These are phyloP conservation scores for Cottus gobio DNA, from an alignment of 2,113 vertebrate genomes.

Conservation along the genomic window DNA sequence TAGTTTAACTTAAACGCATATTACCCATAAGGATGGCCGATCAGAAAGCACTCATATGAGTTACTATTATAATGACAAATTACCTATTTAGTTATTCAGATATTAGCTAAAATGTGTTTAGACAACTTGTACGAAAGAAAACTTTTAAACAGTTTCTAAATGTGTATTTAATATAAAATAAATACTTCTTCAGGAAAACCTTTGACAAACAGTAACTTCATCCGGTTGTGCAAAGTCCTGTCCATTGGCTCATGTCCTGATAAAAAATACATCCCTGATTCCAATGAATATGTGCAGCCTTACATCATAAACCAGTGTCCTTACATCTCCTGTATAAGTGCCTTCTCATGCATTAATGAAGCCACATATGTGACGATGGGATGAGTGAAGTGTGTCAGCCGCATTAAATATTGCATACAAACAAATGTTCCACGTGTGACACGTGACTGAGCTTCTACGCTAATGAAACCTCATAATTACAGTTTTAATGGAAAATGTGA, in stretches of 20 bases:
- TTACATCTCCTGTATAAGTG: not conserved
- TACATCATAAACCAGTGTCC: not conserved
- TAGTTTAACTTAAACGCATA: not conserved
- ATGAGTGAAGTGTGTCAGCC: slow-evolving; percentile 7
- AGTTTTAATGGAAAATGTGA: slow-evolving; percentile 6
- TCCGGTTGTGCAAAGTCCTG: not conserved
- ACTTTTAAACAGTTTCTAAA: not conserved
- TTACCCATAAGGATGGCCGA: too few species aligned
- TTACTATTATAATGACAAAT: not conserved
- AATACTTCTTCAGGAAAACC: not conserved
- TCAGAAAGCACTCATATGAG: not conserved
- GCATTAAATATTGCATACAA: slow-evolving; percentile 49
- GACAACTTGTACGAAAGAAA: not conserved
- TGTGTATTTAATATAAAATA: not conserved
- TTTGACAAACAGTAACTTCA: not conserved
- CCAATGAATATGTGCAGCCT: slow-evolving; percentile 27
- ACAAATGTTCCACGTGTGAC: slow-evolving; percentile 35
- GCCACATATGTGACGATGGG: slow-evolving; percentile 2
- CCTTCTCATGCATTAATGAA: slow-evolving; percentile 23
- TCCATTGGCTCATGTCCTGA: not conserved
- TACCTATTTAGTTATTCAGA: not conserved
- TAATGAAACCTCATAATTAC: not conserved
- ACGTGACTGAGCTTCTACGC: not conserved
- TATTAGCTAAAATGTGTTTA: not conserved
- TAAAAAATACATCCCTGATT: slow-evolving; percentile 15